Conservation (phyloP, 92 coral and sea anemone genomes). For the Epizoanthus scotinus region DNA sequence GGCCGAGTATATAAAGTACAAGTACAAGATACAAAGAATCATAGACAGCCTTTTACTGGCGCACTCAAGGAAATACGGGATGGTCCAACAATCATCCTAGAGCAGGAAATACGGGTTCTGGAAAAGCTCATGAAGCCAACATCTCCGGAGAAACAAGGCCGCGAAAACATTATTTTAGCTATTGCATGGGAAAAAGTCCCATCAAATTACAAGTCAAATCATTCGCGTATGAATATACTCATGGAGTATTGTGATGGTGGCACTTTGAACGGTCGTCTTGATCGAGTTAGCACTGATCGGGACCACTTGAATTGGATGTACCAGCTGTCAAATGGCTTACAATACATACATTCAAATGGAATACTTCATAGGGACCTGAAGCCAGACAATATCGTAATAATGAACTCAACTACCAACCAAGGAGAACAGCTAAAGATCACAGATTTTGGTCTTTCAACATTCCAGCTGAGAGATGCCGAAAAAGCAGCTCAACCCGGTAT, state of each 20-base stretch:
- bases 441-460: not conserved
- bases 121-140: too few species aligned
- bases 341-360: not conserved
- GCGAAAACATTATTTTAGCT: too few species aligned
- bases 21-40: too few species aligned
- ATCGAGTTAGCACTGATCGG: not conserved
- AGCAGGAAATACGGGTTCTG: too few species aligned
- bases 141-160: too few species aligned
- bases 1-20: too few species aligned
- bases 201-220: too few species aligned
- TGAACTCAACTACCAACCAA: not conserved
- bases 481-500: not conserved
- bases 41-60: too few species aligned
- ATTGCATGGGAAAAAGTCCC: not conserved
- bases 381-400: not conserved
- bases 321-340: not conserved
- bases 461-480: too few species aligned
- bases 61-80: too few species aligned
- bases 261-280: not conserved
- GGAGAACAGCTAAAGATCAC: not conserved
- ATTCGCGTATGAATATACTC: not conserved
- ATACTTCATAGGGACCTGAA: not conserved
- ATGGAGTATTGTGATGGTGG: constrained; percentile 16
- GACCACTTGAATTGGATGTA: not conserved
- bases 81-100: too few species aligned